Conservation (phyloP, 2,113 vertebrate species). For the Arizona elegans region DNA sequence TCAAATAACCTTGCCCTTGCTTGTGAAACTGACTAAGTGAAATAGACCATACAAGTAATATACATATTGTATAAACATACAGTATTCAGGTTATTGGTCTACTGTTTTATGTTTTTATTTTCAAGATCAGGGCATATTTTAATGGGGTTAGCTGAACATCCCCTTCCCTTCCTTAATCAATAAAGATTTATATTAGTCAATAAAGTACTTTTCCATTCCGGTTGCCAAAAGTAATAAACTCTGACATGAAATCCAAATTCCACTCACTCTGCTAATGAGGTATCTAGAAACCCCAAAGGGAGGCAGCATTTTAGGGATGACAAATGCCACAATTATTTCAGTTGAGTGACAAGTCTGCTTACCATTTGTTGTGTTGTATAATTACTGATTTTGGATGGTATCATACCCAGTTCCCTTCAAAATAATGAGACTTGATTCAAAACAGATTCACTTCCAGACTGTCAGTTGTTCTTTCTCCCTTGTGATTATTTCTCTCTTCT, state of each 20-base stretch:
- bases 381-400: conserved; percentile 16
- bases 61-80: background rate
- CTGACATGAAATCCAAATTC: conserved; percentile 41
- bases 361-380: conserved; percentile 22
- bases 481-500: background rate
- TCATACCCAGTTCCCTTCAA: background rate
- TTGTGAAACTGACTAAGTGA: background rate
- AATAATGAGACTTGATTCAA: conserved; percentile 8
- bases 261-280: conserved; percentile 40
- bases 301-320: conserved; percentile 16
- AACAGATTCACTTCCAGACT: conserved; percentile 1
- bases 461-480: background rate
- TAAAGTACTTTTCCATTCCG: conserved; percentile 43
- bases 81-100: background rate
- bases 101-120: background rate
- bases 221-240: conserved; percentile 37
- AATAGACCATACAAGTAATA: background rate
- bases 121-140: conserved; percentile 27
- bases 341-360: conserved; percentile 39
- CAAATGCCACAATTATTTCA: conserved; percentile 23
- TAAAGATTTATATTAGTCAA: conserved; percentile 38
- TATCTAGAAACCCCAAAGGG: conserved; percentile 20
- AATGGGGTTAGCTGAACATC: background rate
- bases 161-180: conserved; percentile 21
- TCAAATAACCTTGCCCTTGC: background rate